These are phyloP conservation scores for Drosophila tsacasi DNA, from an alignment of 1,140 invertebrate genomes.

Conservation along the genomic window DNA sequence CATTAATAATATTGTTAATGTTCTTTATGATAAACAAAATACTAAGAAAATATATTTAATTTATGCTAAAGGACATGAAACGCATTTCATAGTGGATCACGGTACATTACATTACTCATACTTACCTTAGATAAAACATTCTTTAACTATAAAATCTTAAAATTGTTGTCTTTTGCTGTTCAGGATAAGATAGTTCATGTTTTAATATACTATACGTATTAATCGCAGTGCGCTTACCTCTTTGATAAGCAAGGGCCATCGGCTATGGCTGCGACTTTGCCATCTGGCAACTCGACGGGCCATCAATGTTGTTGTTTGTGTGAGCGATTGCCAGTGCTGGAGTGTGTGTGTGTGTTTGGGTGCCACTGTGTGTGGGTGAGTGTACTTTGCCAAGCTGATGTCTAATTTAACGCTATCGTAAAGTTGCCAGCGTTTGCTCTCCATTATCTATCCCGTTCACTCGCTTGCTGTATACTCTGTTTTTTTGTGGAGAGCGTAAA, in stretches of 20 bases:
- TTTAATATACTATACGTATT: neutral
- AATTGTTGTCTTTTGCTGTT: neutral
- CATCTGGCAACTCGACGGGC: constrained; percentile 50
- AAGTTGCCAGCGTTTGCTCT: constrained; percentile 67
- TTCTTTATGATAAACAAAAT: too few species aligned
- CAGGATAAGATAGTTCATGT: neutral
- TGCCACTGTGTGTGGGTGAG: constrained; percentile 36
- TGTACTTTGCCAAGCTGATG: constrained; percentile 75
- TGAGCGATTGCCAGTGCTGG: constrained; percentile 3
- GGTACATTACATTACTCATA: neutral
- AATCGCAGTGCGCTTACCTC: constrained; percentile 24
- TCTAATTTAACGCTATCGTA: constrained; percentile 82
- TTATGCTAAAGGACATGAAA: too few species aligned
- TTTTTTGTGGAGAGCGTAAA: too few species aligned
- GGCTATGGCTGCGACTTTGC: constrained; percentile 8
- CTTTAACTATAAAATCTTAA: neutral
- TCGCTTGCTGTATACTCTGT: neutral
- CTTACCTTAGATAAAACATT: neutral
- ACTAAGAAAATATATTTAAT: too few species aligned
- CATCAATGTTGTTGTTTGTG: constrained; percentile 58
- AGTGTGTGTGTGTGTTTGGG: constrained; percentile 17
- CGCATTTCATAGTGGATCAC: too few species aligned
- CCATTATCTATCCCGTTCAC: constrained; percentile 12
- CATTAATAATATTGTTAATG: too few species aligned
- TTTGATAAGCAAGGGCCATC: constrained; percentile 64